These are phyloP conservation scores for Drosophila anomelani DNA, from an alignment of 2,888 invertebrate genomes.

Conservation along the genomic window DNA sequence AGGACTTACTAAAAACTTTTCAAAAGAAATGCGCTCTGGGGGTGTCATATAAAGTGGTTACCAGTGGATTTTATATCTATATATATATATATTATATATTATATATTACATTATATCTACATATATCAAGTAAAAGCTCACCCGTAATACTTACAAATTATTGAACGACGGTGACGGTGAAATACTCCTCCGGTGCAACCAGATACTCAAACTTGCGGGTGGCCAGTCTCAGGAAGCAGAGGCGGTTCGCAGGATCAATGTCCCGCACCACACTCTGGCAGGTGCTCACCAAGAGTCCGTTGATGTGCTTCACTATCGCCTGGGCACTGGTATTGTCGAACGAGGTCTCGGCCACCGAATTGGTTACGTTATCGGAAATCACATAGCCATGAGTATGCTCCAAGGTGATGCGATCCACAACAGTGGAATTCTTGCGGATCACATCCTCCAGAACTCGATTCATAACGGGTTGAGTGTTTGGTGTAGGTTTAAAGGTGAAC, in stretches of 20 bases:
- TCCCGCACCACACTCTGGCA: constrained; percentile 81
- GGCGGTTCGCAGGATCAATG: constrained; percentile 79
- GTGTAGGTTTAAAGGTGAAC: not conserved
- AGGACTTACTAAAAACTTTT: not conserved
- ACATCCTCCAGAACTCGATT: constrained; percentile 73
- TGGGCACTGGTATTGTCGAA: constrained; percentile 82
- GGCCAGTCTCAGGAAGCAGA: constrained; percentile 80
- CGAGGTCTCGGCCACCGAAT: constrained; percentile 71
- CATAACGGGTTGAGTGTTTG: constrained; percentile 27
- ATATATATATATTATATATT: not conserved
- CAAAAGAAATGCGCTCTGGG: not conserved
- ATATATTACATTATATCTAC: too few relatives aligned
- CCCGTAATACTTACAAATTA: constrained; percentile 8
- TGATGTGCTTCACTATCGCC: constrained; percentile 76
- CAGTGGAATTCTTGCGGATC: constrained; percentile 66
- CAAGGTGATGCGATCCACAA: constrained; percentile 77
- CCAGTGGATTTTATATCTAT: not conserved
- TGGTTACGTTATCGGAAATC: constrained; percentile 73
- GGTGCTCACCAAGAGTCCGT: constrained; percentile 66
- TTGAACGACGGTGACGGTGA: constrained; percentile 82
- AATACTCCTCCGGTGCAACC: constrained; percentile 80
- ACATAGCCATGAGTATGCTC: constrained; percentile 76
- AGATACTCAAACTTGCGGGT: constrained; percentile 82
- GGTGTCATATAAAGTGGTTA: not conserved
- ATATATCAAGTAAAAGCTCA: too few relatives aligned